phyloP scores from a whole-genome alignment of 2,888 invertebrate genomes.

The Pristionchus exspectatus region DNA sequence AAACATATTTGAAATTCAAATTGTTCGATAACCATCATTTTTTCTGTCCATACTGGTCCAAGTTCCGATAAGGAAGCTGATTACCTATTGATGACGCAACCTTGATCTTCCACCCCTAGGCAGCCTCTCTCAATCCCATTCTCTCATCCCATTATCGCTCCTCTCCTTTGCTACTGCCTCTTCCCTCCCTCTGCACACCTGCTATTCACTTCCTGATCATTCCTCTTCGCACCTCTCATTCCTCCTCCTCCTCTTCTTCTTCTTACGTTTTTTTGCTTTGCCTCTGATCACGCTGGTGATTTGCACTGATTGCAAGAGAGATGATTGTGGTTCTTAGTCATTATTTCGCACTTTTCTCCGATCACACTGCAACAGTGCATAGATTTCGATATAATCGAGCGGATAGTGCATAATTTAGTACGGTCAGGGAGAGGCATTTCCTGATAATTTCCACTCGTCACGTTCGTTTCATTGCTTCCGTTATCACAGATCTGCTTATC shows the following conservation, averaged over 20 bases:
- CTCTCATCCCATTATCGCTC: conserved; percentile 4
- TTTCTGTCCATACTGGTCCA: too few relatives aligned
- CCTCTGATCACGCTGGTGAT: background rate
- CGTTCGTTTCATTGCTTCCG: background rate
- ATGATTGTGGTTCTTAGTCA: background rate
- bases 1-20: too few relatives aligned
- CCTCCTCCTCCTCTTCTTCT: background rate
- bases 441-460: background rate
- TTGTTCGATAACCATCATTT: too few relatives aligned
- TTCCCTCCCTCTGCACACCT: conserved; percentile 8
- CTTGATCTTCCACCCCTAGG: conserved; percentile 22
- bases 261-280: conserved; percentile 10
- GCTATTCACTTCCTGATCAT: conserved; percentile 33
- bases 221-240: background rate
- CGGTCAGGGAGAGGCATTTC: background rate
- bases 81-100: conserved; percentile 28
- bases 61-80: background rate
- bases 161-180: conserved; percentile 20
- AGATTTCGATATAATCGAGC: background rate
- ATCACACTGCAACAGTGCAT: background rate
- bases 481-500: background rate
- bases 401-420: background rate
- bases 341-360: background rate
- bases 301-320: background rate
- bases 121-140: background rate